Conservation (phyloP, 2,797 vertebrate species). For the Sebastes variabilis region DNA sequence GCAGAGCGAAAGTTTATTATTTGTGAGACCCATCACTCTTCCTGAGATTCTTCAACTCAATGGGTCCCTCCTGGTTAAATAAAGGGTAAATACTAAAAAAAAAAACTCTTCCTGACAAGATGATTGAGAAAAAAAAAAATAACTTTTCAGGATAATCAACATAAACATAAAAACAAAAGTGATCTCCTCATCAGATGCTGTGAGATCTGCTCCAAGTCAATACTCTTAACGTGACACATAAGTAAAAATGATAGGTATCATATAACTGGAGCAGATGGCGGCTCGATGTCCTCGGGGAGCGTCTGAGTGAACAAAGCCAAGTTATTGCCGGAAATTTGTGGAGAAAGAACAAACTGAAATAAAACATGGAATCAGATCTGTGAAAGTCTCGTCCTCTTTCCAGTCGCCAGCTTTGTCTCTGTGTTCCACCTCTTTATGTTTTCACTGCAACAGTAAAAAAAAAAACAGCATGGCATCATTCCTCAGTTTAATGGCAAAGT, state of each 20-base stretch:
- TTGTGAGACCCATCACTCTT: background rate
- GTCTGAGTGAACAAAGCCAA: slow-evolving; percentile 36
- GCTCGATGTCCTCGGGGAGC: slow-evolving; percentile 47
- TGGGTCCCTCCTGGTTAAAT: too few species aligned
- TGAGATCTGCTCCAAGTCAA: slow-evolving; percentile 4
- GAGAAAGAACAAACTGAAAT: slow-evolving; percentile 28
- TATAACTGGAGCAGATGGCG: slow-evolving; percentile 68
- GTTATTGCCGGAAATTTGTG: slow-evolving; percentile 49
- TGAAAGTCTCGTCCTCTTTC: slow-evolving; percentile 42
- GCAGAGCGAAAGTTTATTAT: background rate
- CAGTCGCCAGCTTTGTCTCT: slow-evolving; percentile 51
- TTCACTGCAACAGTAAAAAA: slow-evolving; percentile 5
- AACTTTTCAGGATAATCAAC: background rate
- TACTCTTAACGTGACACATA: slow-evolving; percentile 5
- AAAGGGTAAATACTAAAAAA: too few species aligned
- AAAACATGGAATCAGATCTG: slow-evolving; percentile 52
- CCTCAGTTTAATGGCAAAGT: slow-evolving; percentile 3
- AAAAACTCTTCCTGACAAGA: too few species aligned
- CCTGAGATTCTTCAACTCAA: too few species aligned
- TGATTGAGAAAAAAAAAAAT: background rate
- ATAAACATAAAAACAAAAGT: background rate
- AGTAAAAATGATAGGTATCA: slow-evolving; percentile 35
- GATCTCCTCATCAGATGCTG: background rate
- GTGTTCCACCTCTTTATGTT: slow-evolving; percentile 32
- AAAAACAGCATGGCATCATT: slow-evolving; percentile 12